A percentile compares a stretch with the other conserved stretches of the same genome.
Evolutionary conservation across 2,888 invertebrate genomes (phyloP).

Genomic region (Drosophila mulleri): DNA sequence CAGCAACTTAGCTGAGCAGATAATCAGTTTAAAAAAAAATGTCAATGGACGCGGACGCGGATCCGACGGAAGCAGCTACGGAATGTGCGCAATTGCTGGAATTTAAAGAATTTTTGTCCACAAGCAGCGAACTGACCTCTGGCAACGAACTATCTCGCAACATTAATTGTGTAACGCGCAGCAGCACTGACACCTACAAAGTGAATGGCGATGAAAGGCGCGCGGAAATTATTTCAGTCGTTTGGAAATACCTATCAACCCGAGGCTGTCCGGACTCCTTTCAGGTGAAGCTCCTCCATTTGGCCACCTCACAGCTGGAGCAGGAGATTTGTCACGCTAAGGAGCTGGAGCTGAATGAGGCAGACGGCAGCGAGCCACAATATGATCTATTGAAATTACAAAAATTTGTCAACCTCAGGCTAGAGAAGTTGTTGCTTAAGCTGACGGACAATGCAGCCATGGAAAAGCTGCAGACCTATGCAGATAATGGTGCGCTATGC

Average conservation of each 20-base stretch:
- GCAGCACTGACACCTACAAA: constrained; percentile 77
- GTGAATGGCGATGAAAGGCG: constrained; percentile 64
- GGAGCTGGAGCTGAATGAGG: constrained; percentile 64
- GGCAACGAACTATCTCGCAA: constrained; percentile 41
- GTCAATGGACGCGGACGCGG: constrained; percentile 48
- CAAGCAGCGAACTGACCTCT: constrained; percentile 48
- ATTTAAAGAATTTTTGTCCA: constrained; percentile 71
- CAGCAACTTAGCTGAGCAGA: constrained; percentile 32
- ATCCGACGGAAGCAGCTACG: constrained; percentile 21
- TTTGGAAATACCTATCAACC: constrained; percentile 71
- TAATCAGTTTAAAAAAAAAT: constrained; percentile 31
- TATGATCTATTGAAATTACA: constrained; percentile 79
- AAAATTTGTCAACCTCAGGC: constrained; percentile 64
- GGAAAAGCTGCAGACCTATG: constrained; percentile 65
- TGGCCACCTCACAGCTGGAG: constrained; percentile 53
- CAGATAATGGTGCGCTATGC: constrained; percentile 56
- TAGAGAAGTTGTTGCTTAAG: constrained; percentile 71
- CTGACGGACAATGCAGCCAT: constrained; percentile 76
- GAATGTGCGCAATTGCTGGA: constrained; percentile 68
- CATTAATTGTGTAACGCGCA: constrained; percentile 76
- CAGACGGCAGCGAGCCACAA: constrained; percentile 39
- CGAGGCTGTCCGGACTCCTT: constrained; percentile 73
- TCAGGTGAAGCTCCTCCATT: constrained; percentile 62
- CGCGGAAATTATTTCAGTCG: constrained; percentile 67
- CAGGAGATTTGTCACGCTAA: constrained; percentile 61